These are phyloP conservation scores for Sinocyclocheilus anophthalmus DNA, from an alignment of 2,113 vertebrate genomes.

Conservation along the genomic window DNA sequence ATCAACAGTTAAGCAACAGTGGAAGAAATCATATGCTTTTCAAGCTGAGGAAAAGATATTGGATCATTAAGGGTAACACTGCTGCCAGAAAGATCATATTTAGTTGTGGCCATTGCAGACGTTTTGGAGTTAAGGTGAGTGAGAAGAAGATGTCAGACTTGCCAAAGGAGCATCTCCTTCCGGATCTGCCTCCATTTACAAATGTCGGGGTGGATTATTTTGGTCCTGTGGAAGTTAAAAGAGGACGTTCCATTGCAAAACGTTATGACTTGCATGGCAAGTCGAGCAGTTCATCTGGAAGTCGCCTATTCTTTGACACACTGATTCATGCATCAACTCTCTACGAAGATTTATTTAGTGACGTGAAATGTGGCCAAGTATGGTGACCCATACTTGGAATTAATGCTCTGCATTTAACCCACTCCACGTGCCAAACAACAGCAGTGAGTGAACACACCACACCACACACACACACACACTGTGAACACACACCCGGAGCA, in stretches of 20 bases:
- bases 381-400: no score
- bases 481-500: no score
- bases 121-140: background rate
- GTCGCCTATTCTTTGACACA: background rate
- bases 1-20: background rate
- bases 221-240: background rate
- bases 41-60: background rate
- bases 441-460: no score
- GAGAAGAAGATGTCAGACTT: conserved; percentile 25
- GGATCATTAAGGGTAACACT: background rate
- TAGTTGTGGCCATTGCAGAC: background rate
- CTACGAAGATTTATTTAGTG: background rate
- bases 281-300: background rate
- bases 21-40: conserved; percentile 29
- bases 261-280: background rate
- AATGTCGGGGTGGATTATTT: background rate
- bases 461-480: no score
- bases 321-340: background rate
- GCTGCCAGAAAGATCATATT: background rate
- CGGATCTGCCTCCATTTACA: background rate
- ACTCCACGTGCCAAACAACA: no score
- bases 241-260: background rate
- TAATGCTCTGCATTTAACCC: no score
- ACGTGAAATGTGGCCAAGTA: no score
- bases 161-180: background rate